These are phyloP conservation scores for Gibbula magus DNA, from an alignment of 2,888 invertebrate genomes.

Conservation along the genomic window DNA sequence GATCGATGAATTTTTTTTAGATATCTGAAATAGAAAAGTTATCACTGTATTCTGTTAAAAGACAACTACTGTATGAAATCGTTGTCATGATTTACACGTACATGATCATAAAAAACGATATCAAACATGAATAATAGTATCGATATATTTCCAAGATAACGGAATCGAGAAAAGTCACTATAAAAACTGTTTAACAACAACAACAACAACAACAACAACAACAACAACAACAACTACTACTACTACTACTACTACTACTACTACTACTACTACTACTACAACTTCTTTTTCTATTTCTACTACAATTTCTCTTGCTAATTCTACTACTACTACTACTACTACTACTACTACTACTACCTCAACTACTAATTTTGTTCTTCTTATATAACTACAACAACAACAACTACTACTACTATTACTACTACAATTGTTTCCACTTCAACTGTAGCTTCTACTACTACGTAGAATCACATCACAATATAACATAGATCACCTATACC, in stretches of 20 bases:
- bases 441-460: neutral
- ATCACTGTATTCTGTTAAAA: too few relatives aligned
- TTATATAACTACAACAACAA: conserved; percentile 1
- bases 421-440: neutral
- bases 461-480: too few relatives aligned
- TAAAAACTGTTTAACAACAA: too few relatives aligned
- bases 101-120: too few relatives aligned
- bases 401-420: neutral
- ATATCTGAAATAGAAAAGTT: too few relatives aligned
- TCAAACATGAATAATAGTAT: too few relatives aligned
- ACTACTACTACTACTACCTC: conserved; percentile 27
- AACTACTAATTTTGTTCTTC: neutral
- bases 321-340: conserved; percentile 29
- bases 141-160: too few relatives aligned
- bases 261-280: conserved; percentile 11
- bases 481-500: too few relatives aligned
- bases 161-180: too few relatives aligned
- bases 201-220: neutral
- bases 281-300: neutral
- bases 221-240: conserved; percentile 13
- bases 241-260: conserved; percentile 25
- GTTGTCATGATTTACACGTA: too few relatives aligned
- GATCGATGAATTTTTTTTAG: too few relatives aligned
- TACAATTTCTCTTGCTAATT: conserved; percentile 10
- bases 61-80: too few relatives aligned